Percentiles rank a stretch among this genome's conserved stretches.
Conservation (phyloP, 1,140 invertebrate genomes). For the Pseudomyrmex dendroicus region DNA sequence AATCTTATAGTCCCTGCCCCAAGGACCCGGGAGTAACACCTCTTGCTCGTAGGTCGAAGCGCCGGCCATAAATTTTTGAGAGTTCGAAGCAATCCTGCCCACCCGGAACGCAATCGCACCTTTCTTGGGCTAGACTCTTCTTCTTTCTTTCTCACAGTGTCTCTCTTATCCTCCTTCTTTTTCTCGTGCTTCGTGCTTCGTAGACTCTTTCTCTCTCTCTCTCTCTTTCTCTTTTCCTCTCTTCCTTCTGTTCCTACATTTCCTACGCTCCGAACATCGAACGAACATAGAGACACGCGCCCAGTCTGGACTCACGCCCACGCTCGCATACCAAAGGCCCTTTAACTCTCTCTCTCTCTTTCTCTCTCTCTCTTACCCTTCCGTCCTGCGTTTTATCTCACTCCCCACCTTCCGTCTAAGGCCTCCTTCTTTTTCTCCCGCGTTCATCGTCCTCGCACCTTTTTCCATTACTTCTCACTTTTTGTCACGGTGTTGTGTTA, state of each 20-base stretch:
- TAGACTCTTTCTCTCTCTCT: background rate
- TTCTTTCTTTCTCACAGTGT: conserved; percentile 51
- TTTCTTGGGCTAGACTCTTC: conserved; percentile 50
- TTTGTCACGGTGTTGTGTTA: conserved; percentile 45
- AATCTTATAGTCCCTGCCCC: conserved; percentile 77
- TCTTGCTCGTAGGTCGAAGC: conserved; percentile 78
- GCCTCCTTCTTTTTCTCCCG: background rate
- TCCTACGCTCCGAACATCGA: conserved; percentile 25
- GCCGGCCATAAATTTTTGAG: conserved; percentile 84
- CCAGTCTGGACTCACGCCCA: conserved; percentile 80
- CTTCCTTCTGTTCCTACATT: background rate
- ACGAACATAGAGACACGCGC: conserved; percentile 76
- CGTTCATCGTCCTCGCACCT: conserved; percentile 21
- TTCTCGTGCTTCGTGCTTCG: background rate
- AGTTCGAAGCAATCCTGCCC: conserved; percentile 78
- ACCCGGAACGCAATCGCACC: conserved; percentile 76
- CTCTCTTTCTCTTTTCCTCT: background rate
- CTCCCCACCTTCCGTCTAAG: background rate
- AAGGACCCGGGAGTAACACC: conserved; percentile 76
- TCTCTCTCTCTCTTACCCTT: background rate
- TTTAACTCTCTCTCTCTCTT: conserved; percentile 75
- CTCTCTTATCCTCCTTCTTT: conserved; percentile 48
- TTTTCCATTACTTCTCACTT: conserved; percentile 53
- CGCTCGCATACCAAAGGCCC: conserved; percentile 80
- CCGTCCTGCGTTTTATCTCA: conserved; percentile 21